Percentiles rank a stretch among this genome's conserved stretches.
phyloP scores from a whole-genome alignment of 2,888 invertebrate genomes.

The Epinotia ramella region DNA sequence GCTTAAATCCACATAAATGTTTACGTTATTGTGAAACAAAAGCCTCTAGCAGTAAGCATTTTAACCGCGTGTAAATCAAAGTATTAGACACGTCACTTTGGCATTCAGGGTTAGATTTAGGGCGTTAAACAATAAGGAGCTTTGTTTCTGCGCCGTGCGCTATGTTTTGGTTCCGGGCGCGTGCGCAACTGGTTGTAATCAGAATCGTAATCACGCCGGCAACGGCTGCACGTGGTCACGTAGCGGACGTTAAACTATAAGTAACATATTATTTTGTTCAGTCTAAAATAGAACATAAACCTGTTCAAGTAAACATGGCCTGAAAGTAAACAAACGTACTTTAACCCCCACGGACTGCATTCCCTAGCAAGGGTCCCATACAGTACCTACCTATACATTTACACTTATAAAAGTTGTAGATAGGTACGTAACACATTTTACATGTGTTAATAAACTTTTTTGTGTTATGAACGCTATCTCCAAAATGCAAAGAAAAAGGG shows the following conservation, averaged over 20 bases:
- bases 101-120: conserved; percentile 9
- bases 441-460: too few species aligned
- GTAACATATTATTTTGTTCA: conserved; percentile 39
- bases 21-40: background rate
- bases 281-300: conserved; percentile 36
- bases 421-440: too few species aligned
- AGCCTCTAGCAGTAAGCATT: background rate
- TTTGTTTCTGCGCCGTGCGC: conserved; percentile 59
- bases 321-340: conserved; percentile 15
- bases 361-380: background rate
- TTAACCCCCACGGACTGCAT: background rate
- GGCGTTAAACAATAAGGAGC: conserved; percentile 47
- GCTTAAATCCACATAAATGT: background rate
- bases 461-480: too few species aligned
- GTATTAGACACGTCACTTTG: background rate
- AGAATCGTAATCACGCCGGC: conserved; percentile 47
- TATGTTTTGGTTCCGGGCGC: conserved; percentile 72
- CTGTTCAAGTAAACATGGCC: conserved; percentile 4
- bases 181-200: conserved; percentile 61
- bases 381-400: background rate
- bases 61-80: background rate
- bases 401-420: too few species aligned
- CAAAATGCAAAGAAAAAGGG: too few species aligned
- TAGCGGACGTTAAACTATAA: conserved; percentile 41
- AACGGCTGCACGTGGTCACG: conserved; percentile 43